Base-by-base conservation (phyloP, 1,140 invertebrate genomes). In the Onthophagus taurus region DNA sequence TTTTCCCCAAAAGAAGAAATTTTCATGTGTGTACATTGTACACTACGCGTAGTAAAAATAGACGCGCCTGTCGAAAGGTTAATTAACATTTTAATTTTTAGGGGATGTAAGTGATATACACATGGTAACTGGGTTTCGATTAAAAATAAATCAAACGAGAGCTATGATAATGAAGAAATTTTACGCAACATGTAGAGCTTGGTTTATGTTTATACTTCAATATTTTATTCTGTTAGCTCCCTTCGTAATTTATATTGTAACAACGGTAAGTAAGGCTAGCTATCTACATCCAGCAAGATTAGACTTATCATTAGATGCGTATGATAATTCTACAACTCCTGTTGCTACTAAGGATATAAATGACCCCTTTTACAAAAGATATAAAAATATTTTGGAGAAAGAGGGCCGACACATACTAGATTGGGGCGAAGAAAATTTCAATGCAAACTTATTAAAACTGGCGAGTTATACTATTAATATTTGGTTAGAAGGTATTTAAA, bases 141-240 rank as follows among this genome's bases (percentile, higher is more conserved):
- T 52, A 17, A 31, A 31, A 11, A 33, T 23, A 13, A 49, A 52
- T 44, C 50, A 52, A 33, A 35, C 35, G n/a, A 24, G 42, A 19
- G 50, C 50, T 0, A 52, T 52, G 44, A n/a, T 46, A 6, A 19
- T 45, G 30, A 52, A 52, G 20, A 47, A 34, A 29, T 9, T 31
- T 31, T 31, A 45, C 19, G n/a, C 23, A 18, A 39, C 31, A 7
- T 21, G 31, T n/a, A 21, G 50, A 5, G 21, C 44, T 9, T 47
- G 47, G 45, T 16, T 33, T 14, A 31, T 49, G 24, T 21, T 49
- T 12, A 4, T 49, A 16, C 11, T 52, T n/a, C 48, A 51, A 31
- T 45, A 33, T 21, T 11, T 24, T 18, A 23, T 51, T 16, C 31
- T 39, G 13, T 7, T 51, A 2, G 11, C 2, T 13, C 9, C 2